Evolutionary conservation across 2,888 invertebrate genomes (phyloP).

Genomic region (Stenotaenia linearis): DNA sequence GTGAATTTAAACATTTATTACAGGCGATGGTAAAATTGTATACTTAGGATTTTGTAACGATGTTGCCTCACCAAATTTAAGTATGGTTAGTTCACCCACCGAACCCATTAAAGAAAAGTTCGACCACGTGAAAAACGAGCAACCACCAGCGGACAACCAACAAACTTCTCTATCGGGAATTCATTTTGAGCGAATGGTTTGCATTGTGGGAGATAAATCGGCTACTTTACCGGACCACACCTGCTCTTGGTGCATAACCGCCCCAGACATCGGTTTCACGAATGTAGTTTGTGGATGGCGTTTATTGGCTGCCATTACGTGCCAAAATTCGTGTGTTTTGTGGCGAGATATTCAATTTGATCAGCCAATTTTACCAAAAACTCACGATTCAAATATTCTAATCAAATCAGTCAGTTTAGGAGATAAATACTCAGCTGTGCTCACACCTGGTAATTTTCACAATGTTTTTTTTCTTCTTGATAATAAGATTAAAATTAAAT

Average conservation of each 20-base stretch:
- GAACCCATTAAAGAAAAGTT: not conserved
- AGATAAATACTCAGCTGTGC: constrained; percentile 5
- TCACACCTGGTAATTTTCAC: not conserved
- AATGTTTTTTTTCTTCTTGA: too few species aligned
- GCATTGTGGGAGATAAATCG: not conserved
- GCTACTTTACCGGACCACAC: not conserved
- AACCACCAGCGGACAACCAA: not conserved
- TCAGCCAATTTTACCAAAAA: not conserved
- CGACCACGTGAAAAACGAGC: not conserved
- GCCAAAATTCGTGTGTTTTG: not conserved
- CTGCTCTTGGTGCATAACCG: not conserved
- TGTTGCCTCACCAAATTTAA: not conserved
- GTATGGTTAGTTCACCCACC: not conserved
- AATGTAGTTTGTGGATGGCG: not conserved
- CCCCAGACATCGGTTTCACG: not conserved
- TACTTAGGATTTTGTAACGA: constrained; percentile 6
- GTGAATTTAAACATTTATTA: not conserved
- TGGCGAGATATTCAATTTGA: constrained; percentile 26
- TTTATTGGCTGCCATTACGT: not conserved
- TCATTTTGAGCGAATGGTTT: not conserved
- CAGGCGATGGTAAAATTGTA: not conserved
- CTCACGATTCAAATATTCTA: not conserved
- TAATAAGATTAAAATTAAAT: too few species aligned
- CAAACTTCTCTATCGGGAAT: not conserved
- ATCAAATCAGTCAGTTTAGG: not conserved